Evolutionary conservation across 2,888 invertebrate genomes (phyloP).

Genomic region (Brachynemurus nebulosus): DNA sequence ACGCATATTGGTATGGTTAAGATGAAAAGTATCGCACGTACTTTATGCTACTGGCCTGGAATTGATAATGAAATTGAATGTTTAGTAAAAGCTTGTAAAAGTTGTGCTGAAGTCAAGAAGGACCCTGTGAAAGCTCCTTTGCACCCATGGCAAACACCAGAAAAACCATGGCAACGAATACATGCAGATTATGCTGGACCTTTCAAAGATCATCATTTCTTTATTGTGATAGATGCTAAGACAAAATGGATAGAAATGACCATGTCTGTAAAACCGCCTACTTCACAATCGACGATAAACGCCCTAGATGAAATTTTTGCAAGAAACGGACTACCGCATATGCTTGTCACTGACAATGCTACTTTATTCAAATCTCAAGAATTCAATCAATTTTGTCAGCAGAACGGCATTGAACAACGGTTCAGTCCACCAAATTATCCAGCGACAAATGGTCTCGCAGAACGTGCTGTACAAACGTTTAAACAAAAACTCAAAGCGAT

Average conservation of each 20-base stretch:
- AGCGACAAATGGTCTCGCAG: not conserved
- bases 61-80: not conserved
- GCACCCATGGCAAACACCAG: conserved; percentile 1
- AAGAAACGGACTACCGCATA: not conserved
- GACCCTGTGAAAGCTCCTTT: not conserved
- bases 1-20: not conserved
- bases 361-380: not conserved
- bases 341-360: not conserved
- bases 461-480: not conserved
- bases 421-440: not conserved
- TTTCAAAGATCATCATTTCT: not conserved
- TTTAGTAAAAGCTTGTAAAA: not conserved
- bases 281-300: not conserved
- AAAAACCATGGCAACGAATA: not conserved
- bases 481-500: not conserved
- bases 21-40: not conserved
- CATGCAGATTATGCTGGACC: conserved; percentile 1
- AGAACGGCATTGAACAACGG: not conserved
- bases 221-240: not conserved
- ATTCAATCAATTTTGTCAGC: not conserved
- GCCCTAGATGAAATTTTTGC: not conserved
- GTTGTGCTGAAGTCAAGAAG: not conserved
- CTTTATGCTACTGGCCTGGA: not conserved
- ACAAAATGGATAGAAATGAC: not conserved
- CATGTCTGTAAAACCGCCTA: not conserved